A percentile compares a stretch with the other conserved stretches of the same genome.
These are phyloP conservation scores for Biston stratarius DNA, from an alignment of 2,888 invertebrate genomes.

Conservation along the genomic window DNA sequence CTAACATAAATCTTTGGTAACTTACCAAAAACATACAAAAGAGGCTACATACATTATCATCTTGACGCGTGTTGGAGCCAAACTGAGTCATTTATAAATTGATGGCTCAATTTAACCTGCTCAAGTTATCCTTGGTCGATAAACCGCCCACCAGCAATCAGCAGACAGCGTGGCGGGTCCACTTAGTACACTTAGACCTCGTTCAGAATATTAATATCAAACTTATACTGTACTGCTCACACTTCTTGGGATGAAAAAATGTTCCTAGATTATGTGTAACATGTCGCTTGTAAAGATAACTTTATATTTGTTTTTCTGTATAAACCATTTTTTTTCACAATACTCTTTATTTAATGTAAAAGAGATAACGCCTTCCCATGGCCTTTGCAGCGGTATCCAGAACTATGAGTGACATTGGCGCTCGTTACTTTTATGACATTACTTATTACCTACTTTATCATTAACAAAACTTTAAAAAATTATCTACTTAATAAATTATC, in stretches of 20 bases:
- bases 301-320: neutral
- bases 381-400: no score
- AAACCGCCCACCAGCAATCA: conserved; percentile 31
- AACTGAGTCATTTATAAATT: conserved; percentile 26
- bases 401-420: no score
- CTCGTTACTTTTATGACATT: no score
- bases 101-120: conserved; percentile 24
- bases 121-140: conserved; percentile 29
- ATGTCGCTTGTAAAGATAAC: neutral
- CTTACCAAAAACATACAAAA: neutral
- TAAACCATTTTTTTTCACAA: no score
- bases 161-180: conserved; percentile 30
- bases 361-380: no score
- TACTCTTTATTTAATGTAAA: no score
- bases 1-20: neutral
- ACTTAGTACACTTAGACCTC: conserved; percentile 10
- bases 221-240: neutral
- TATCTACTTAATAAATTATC: no score
- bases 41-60: neutral
- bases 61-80: neutral
- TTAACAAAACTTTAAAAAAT: no score
- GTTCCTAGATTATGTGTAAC: neutral
- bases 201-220: neutral
- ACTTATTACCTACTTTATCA: no score
- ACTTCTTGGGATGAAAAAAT: neutral